These are phyloP conservation scores for Trogon melanurus DNA, from an alignment of 2,113 vertebrate genomes.

Conservation along the genomic window DNA sequence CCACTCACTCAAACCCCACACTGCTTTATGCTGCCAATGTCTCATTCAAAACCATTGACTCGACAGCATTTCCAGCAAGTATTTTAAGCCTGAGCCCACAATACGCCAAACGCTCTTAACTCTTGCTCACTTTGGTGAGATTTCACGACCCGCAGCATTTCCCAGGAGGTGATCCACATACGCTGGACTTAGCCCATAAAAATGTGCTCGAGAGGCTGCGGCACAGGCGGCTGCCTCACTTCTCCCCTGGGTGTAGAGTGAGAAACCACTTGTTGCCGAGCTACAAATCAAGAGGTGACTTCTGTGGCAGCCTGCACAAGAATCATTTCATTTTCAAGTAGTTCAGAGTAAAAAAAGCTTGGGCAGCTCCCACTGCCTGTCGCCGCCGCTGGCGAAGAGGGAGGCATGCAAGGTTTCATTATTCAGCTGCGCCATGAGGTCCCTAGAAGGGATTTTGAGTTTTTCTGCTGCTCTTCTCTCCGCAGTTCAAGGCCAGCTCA, in stretches of 20 bases:
- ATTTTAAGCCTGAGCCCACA: not conserved
- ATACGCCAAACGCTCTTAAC: accelerated
- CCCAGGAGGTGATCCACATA: not conserved
- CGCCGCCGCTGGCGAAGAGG: not conserved
- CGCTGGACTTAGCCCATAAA: not conserved
- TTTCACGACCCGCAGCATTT: not conserved
- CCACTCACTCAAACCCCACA: not conserved
- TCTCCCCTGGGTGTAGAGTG: not conserved
- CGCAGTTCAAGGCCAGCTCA: accelerated
- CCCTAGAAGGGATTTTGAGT: not conserved
- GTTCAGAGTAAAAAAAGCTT: not conserved
- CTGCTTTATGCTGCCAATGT: not conserved
- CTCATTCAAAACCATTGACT: not conserved
- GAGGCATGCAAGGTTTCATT: accelerated
- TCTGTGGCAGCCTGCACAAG: not conserved
- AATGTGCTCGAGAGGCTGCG: not conserved
- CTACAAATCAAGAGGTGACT: not conserved
- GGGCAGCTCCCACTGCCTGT: not conserved
- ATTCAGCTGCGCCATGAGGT: not conserved
- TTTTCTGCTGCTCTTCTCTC: not conserved
- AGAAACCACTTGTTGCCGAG: not conserved
- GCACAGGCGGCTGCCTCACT: accelerated
- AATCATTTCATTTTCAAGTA: not conserved
- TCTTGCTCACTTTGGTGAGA: not conserved
- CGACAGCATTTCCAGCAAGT: accelerated